Conservation (phyloP, 2,797 vertebrate species). For the Pteronotus mesoamericanus region DNA sequence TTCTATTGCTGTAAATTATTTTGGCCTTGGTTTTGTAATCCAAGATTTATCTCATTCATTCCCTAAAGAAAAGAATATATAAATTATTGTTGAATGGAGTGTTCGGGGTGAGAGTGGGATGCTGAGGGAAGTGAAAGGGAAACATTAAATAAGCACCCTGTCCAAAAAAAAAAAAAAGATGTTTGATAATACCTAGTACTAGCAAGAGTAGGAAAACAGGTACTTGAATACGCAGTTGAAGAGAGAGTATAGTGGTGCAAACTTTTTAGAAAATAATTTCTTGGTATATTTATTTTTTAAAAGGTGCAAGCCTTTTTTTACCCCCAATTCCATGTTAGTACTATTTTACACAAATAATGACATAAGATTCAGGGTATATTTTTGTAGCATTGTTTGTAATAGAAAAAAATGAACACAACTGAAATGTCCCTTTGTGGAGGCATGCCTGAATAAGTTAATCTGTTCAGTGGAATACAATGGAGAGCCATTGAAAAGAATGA, state of each 20-base stretch:
- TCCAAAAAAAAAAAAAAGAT: too few relatives aligned
- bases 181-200: neutral
- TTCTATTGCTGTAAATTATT: conserved; percentile 21
- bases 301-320: neutral
- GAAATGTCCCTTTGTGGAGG: neutral
- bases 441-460: neutral
- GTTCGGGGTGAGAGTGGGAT: neutral
- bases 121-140: neutral
- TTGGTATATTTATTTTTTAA: neutral
- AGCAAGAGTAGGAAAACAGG: neutral
- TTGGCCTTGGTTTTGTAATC: neutral
- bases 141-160: neutral
- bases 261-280: neutral
- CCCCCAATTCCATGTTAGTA: neutral
- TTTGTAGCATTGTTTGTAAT: neutral
- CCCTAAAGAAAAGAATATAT: neutral
- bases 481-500: neutral
- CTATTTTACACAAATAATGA: neutral
- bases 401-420: neutral
- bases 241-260: neutral
- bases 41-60: neutral
- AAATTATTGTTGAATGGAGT: neutral
- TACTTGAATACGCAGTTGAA: neutral
- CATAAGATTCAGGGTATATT: neutral
- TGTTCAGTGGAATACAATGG: neutral